phyloP scores from a whole-genome alignment of 2,797 vertebrate genomes.

The Leptoclinus maculatus region DNA sequence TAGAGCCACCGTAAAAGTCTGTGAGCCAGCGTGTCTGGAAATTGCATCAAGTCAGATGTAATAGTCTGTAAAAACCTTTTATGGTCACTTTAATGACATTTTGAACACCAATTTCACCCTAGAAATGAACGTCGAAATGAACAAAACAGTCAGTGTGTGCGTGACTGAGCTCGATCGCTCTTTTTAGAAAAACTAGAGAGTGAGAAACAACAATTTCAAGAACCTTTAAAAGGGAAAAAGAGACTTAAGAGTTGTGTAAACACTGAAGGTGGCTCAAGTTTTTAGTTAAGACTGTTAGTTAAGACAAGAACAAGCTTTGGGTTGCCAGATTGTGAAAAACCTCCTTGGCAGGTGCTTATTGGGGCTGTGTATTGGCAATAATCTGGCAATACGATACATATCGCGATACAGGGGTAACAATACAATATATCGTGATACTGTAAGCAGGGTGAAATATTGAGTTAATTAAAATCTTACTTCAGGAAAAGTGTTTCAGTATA shows the following conservation, averaged over 20 bases:
- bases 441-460: not conserved
- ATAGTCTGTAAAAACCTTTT: constrained; percentile 38
- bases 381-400: too few species aligned
- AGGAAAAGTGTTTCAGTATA: not conserved
- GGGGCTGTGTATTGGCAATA: not conserved
- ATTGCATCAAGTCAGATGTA: constrained; percentile 35
- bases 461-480: not conserved
- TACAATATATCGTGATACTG: not conserved
- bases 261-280: not conserved
- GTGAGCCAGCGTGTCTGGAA: constrained; percentile 26
- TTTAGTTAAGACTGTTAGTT: not conserved
- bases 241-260: not conserved
- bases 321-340: not conserved
- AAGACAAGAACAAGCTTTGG: not conserved
- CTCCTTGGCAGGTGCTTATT: not conserved
- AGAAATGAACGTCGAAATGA: constrained; percentile 22
- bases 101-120: constrained; percentile 7
- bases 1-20: constrained; percentile 8
- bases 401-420: not conserved
- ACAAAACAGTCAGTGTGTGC: not conserved
- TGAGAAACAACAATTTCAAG: constrained; percentile 17
- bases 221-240: constrained; percentile 7
- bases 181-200: not conserved
- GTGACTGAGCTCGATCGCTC: constrained; percentile 20
- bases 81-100: constrained; percentile 23